Conservation (phyloP, 2,888 invertebrate species). For the Pristionchus fissidentatus region DNA sequence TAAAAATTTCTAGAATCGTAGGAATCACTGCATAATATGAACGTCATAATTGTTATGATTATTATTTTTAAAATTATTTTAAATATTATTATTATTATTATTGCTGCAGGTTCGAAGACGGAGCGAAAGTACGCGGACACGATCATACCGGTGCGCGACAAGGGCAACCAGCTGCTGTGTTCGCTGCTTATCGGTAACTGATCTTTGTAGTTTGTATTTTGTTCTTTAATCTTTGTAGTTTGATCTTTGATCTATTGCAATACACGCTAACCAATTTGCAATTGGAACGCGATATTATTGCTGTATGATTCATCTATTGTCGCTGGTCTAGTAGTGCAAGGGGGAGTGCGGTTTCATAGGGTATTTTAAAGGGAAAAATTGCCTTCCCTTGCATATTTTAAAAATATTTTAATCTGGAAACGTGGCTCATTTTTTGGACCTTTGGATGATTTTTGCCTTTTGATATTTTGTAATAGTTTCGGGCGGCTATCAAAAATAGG, state of each 20-base stretch:
- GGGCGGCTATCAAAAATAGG: too few species aligned
- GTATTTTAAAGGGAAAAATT: not conserved
- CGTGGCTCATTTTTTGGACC: too few species aligned
- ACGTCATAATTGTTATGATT: not conserved
- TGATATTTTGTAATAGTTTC: too few species aligned
- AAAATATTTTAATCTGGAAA: too few species aligned
- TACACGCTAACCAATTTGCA: too few species aligned
- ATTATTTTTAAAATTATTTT: not conserved
- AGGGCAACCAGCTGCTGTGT: slow-evolving; percentile 91
- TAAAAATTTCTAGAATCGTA: too few species aligned
- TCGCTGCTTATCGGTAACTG: slow-evolving; percentile 84
- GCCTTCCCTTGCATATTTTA: too few species aligned
- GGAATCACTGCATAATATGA: too few species aligned
- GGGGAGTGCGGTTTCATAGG: not conserved
- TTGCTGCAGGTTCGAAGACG: slow-evolving; percentile 67
- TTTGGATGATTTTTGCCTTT: too few species aligned
- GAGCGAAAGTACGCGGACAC: slow-evolving; percentile 82
- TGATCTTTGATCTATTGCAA: not conserved
- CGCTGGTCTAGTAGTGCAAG: not conserved
- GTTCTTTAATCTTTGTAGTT: slow-evolving; percentile 1
- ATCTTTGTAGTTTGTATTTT: too few species aligned
- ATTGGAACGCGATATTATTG: too few species aligned
- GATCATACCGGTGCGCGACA: slow-evolving; percentile 92
- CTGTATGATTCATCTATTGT: too few species aligned
- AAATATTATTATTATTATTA: slow-evolving; percentile 27